Percentiles rank a stretch among this genome's conserved stretches.
Evolutionary conservation across 2,888 invertebrate species (phyloP).

Genomic region (Sesia bembeciformis): DNA sequence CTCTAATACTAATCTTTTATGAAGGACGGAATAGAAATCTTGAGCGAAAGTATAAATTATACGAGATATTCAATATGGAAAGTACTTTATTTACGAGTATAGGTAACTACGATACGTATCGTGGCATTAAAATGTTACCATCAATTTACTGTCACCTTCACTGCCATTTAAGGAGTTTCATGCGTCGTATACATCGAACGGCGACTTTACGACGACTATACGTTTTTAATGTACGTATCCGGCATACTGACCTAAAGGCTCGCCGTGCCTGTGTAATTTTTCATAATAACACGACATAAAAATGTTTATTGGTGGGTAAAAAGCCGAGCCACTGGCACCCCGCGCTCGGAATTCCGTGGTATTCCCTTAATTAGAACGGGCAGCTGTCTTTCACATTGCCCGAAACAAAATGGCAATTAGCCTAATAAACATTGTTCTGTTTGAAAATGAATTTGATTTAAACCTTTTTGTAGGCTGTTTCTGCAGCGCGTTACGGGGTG

Average conservation of each 20-base stretch:
- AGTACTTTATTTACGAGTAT: too few relatives aligned
- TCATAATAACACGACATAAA: slow-evolving; percentile 33
- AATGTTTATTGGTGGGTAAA: slow-evolving; percentile 39
- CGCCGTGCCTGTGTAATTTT: slow-evolving; percentile 23
- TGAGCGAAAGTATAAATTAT: too few relatives aligned
- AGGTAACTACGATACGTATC: not conserved
- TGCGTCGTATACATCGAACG: not conserved
- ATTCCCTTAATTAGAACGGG: slow-evolving; percentile 56
- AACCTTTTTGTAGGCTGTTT: not conserved
- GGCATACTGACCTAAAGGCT: slow-evolving; percentile 8
- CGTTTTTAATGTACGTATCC: slow-evolving; percentile 8
- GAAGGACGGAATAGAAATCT: too few relatives aligned
- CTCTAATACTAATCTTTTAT: too few relatives aligned
- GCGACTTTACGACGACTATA: slow-evolving; percentile 8
- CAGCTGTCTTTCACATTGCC: slow-evolving; percentile 34
- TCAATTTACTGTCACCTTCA: slow-evolving; percentile 8
- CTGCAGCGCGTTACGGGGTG: not conserved
- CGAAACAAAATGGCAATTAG: slow-evolving; percentile 33
- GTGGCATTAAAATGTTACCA: slow-evolving; percentile 5
- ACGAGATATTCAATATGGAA: too few relatives aligned
- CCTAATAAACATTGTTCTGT: slow-evolving; percentile 25
- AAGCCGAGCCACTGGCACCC: slow-evolving; percentile 27
- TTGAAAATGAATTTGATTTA: not conserved
- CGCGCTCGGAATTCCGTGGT: slow-evolving; percentile 17
- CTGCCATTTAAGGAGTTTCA: slow-evolving; percentile 4